phyloP scores from a whole-genome alignment of 1,140 invertebrate genomes.

The Drosophila fuyamai region DNA sequence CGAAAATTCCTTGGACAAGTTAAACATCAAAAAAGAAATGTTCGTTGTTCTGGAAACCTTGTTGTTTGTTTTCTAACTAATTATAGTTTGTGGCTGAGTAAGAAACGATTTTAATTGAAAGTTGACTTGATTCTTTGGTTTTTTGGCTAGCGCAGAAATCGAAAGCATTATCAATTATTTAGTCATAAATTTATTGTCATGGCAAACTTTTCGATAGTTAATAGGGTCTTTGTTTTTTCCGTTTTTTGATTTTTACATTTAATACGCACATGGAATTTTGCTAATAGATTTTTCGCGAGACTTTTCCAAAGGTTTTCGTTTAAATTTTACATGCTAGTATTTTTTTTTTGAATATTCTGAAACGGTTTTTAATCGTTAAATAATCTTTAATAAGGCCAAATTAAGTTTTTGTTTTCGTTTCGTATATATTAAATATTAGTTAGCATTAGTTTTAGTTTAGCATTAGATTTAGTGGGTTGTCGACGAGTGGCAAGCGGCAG shows the following conservation, averaged over 20 bases:
- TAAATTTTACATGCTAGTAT: conserved; percentile 34
- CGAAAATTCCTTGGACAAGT: conserved; percentile 47
- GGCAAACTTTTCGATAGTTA: conserved; percentile 76
- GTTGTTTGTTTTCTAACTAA: conserved; percentile 58
- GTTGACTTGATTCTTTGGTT: conserved; percentile 20
- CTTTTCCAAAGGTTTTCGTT: conserved; percentile 66
- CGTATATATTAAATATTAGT: conserved; percentile 60
- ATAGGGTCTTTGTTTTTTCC: conserved; percentile 45
- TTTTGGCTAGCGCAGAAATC: conserved; percentile 33
- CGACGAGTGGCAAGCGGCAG: conserved; percentile 50
- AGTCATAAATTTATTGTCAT: conserved; percentile 78
- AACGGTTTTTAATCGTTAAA: conserved; percentile 64
- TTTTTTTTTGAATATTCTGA: conserved; percentile 25
- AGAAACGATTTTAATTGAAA: conserved; percentile 59
- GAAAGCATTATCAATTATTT: conserved; percentile 71
- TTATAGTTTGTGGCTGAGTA: conserved; percentile 24
- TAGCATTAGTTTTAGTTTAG: conserved; percentile 45
- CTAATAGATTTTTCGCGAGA: conserved; percentile 69
- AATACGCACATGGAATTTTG: conserved; percentile 74
- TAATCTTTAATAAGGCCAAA: conserved; percentile 82
- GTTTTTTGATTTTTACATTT: conserved; percentile 43
- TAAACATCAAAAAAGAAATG: conserved; percentile 66
- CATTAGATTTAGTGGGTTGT: conserved; percentile 43
- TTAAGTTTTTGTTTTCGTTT: conserved; percentile 68
- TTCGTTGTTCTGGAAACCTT: conserved; percentile 84